phyloP scores from a whole-genome alignment of 2,113 vertebrate genomes.

The Carollia perspicillata region DNA sequence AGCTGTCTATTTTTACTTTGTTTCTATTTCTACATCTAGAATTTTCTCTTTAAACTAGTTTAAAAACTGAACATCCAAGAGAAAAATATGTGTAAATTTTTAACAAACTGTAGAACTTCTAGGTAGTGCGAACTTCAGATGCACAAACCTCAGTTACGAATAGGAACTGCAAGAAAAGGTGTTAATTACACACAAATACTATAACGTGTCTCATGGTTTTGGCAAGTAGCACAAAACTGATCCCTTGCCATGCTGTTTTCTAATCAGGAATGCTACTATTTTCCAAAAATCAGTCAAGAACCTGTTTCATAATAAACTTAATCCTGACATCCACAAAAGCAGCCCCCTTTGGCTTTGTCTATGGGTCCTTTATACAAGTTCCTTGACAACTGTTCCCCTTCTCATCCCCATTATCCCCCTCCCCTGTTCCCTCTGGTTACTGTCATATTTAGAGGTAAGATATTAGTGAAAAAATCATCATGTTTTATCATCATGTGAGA shows the following conservation, averaged over 20 bases:
- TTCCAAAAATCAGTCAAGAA: conserved; percentile 31
- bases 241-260: not conserved
- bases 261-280: not conserved
- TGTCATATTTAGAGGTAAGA: not conserved
- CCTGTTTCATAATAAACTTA: not conserved
- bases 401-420: no score
- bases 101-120: conserved; percentile 9
- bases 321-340: conserved; percentile 19
- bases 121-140: not conserved
- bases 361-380: no score
- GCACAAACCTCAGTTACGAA: not conserved
- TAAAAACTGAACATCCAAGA: conserved; percentile 13
- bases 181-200: not conserved
- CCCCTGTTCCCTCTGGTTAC: no score
- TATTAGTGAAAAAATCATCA: conserved; percentile 8
- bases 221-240: conserved; percentile 9
- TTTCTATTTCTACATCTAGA: conserved; percentile 25
- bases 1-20: conserved; percentile 37
- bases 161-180: not conserved
- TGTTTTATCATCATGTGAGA: not conserved
- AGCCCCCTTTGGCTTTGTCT: no score
- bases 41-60: conserved; percentile 10
- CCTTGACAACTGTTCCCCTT: no score
- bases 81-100: conserved; percentile 35
- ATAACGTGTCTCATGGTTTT: not conserved